Conservation (phyloP, 2,797 vertebrate genomes). For the Tolypeutes matacus region DNA sequence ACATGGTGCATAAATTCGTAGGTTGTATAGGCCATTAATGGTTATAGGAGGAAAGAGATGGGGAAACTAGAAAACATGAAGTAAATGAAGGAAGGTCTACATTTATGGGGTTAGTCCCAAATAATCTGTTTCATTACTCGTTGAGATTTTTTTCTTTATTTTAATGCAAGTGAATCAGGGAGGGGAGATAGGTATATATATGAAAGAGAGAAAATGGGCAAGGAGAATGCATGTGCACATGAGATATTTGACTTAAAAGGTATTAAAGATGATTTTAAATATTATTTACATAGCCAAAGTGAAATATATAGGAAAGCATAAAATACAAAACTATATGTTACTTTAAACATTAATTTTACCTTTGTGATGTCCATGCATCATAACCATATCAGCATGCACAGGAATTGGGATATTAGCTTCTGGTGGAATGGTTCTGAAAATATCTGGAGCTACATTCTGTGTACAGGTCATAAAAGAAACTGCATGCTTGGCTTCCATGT, state of each 20-base stretch:
- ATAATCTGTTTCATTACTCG: neutral
- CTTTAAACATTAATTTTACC: slow-evolving; percentile 82
- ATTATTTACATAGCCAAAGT: neutral
- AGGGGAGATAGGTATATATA: neutral
- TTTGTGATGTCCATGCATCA: slow-evolving; percentile 91
- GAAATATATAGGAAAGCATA: neutral
- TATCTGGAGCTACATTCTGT: slow-evolving; percentile 89
- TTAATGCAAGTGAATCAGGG: neutral
- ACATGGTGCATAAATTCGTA: neutral
- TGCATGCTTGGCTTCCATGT: slow-evolving; percentile 95
- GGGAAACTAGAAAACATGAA: neutral
- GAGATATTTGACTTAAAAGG: neutral
- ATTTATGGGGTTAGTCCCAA: neutral
- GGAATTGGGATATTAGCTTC: slow-evolving; percentile 94
- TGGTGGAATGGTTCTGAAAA: slow-evolving; percentile 93
- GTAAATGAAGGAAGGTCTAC: slow-evolving; percentile 19
- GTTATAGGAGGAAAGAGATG: neutral
- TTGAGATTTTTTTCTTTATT: neutral
- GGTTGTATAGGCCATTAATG: slow-evolving; percentile 4
- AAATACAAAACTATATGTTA: neutral
- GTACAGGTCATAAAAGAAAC: slow-evolving; percentile 95
- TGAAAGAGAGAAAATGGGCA: neutral
- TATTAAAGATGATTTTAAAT: neutral
- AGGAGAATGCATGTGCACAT: neutral
- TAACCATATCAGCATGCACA: slow-evolving; percentile 90